Conservation (phyloP, 2,888 invertebrate species). For the Thalpophila matura region DNA sequence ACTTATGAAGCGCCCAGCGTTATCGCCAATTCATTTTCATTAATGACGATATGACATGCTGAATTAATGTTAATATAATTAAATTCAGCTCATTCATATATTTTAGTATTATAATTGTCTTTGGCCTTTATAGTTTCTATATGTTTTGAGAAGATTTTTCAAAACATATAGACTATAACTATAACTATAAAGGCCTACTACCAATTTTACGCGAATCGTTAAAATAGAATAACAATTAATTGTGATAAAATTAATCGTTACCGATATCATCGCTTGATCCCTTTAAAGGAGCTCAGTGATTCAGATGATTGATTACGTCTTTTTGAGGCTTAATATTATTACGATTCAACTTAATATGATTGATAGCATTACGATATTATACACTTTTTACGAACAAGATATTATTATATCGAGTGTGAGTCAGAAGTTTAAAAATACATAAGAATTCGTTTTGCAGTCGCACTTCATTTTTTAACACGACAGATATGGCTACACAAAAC, state of each 20-base stretch:
- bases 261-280: constrained; percentile 24
- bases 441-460: background rate
- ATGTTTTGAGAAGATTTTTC: too few species aligned
- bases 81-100: background rate
- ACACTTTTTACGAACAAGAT: constrained; percentile 13
- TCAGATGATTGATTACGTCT: constrained; percentile 45
- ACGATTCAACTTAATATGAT: constrained; percentile 49
- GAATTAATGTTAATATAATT: constrained; percentile 1
- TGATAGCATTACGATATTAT: constrained; percentile 38
- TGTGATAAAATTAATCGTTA: constrained; percentile 24
- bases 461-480: background rate
- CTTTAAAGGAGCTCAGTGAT: constrained; percentile 27
- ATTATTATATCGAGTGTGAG: constrained; percentile 24
- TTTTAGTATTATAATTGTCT: background rate
- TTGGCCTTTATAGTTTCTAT: background rate
- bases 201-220: background rate
- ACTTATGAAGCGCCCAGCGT: constrained; percentile 22
- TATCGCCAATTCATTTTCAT: constrained; percentile 39
- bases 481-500: background rate
- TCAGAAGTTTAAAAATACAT: constrained; percentile 13
- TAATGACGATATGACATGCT: constrained; percentile 16
- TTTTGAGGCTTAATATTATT: constrained; percentile 50
- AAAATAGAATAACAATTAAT: background rate
- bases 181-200: too few species aligned
- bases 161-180: too few species aligned